phyloP scores from a whole-genome alignment of 2,113 vertebrate genomes.

The Sceloporus tristichus region DNA sequence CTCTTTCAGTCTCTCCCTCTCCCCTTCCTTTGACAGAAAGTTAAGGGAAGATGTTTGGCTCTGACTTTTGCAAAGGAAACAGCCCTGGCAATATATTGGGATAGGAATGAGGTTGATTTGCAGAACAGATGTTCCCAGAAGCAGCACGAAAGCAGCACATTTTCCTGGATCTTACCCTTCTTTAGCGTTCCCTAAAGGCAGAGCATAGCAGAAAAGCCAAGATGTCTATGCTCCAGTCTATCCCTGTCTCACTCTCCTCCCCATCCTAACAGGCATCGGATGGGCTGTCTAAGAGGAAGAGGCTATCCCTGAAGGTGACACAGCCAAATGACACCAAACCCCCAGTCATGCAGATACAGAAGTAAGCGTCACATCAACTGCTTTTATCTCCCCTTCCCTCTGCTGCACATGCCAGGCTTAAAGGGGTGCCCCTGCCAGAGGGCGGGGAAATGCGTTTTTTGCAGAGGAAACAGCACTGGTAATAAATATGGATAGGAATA shows the following conservation, averaged over 20 bases:
- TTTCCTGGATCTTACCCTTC: neutral
- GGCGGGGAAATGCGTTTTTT: neutral
- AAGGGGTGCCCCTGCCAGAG: conserved; percentile 1
- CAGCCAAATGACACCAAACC: neutral
- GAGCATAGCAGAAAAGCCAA: neutral
- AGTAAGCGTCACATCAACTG: neutral
- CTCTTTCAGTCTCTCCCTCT: conserved; percentile 29
- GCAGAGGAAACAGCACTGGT: conserved; percentile 76
- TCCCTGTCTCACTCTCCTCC: too few species aligned
- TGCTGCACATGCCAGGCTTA: neutral
- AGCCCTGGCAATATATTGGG: conserved; percentile 74
- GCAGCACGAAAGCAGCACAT: neutral
- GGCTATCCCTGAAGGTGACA: neutral
- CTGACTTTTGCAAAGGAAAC: conserved; percentile 71
- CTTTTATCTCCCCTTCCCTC: neutral
- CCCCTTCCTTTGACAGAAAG: conserved; percentile 44
- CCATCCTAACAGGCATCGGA: neutral
- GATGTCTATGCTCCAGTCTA: too few species aligned
- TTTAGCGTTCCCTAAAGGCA: neutral
- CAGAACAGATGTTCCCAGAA: conserved; percentile 79
- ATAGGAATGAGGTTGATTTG: conserved; percentile 74
- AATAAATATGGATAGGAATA: conserved; percentile 78
- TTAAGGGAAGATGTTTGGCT: conserved; percentile 54
- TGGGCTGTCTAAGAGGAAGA: neutral
- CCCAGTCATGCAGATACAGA: neutral